phyloP scores from a whole-genome alignment of 2,888 invertebrate species.

The Rhorus exstirpatorius region DNA sequence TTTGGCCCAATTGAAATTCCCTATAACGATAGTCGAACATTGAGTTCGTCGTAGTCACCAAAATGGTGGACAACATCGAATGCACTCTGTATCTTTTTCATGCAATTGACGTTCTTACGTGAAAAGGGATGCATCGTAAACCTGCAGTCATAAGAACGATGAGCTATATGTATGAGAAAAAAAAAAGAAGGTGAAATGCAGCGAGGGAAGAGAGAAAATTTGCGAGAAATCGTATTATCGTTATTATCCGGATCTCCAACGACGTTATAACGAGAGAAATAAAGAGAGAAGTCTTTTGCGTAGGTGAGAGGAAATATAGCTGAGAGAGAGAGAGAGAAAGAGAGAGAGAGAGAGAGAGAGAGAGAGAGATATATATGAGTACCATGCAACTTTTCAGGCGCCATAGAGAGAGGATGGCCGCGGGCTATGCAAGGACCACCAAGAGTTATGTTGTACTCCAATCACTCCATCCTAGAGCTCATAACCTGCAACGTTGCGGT shows the following conservation, averaged over 20 bases:
- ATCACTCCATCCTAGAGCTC: neutral
- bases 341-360: constrained; percentile 21
- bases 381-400: constrained; percentile 55
- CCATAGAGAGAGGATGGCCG: constrained; percentile 71
- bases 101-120: neutral
- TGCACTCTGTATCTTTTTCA: no score
- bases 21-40: no score
- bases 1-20: no score
- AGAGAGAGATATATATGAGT: constrained; percentile 8
- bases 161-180: no score
- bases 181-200: neutral
- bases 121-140: neutral
- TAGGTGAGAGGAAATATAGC: constrained; percentile 75
- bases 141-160: neutral
- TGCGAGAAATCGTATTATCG: constrained; percentile 51
- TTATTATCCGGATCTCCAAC: constrained; percentile 44
- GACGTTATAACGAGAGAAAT: constrained; percentile 1
- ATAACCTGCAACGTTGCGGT: constrained; percentile 3
- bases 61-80: no score
- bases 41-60: no score
- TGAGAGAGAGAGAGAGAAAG: constrained; percentile 30
- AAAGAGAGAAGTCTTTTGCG: constrained; percentile 66
- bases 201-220: constrained; percentile 36
- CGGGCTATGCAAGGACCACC: constrained; percentile 73
- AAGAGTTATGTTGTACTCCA: constrained; percentile 71